Evolutionary conservation across 2,888 invertebrate species (phyloP), one percentile per base, ranked within the genome.

Genomic region (Malacosoma neustria): DNA sequence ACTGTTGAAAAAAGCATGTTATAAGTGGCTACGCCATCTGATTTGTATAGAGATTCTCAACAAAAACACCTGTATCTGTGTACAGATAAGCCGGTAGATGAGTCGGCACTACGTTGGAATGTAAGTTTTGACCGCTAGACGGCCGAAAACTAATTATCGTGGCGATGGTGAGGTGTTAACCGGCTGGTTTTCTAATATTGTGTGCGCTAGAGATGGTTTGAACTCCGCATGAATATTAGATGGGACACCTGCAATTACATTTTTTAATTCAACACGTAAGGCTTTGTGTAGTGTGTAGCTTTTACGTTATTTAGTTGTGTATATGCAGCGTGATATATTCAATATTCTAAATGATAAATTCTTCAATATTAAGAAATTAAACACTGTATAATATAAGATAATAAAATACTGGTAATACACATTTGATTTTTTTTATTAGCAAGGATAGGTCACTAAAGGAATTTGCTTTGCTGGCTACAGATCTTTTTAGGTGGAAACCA

Each of bases 111-210:
- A 57, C 59, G 48, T 59, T 38, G 77, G 73, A 75, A 76, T 76
- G 72, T 61, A 54, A 54, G 62, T 74, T 75, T 75, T 75, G 76
- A 72, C 70, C 60, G 64, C 55, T 61, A 55, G 55, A 59, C 61
- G 61, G 61, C 58, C 70, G 66, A 71, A 71, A 72, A 74, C 65
- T 72, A 74, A 77, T 77, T 76, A 74, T 67, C 69, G 61, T 48
- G 46, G 53, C 49, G 54, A 56, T 60, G 63, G 51, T 52, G 54
- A 55, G 51, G 48, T 60, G 58, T 49, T 57, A 50, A 51, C 46
- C 49, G 52, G 54, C 51, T 48, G 44, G 48, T 43, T 46, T 42
- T 22, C 22, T 22, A 22, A 22, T 48, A 46, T 45, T 46, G 40
- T 46, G 48, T 45, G 42, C 34, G 43, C 46, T 42, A 51, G 22